Base-by-base conservation (phyloP, 2,797 vertebrate species). In the Harpagifer antarcticus region DNA sequence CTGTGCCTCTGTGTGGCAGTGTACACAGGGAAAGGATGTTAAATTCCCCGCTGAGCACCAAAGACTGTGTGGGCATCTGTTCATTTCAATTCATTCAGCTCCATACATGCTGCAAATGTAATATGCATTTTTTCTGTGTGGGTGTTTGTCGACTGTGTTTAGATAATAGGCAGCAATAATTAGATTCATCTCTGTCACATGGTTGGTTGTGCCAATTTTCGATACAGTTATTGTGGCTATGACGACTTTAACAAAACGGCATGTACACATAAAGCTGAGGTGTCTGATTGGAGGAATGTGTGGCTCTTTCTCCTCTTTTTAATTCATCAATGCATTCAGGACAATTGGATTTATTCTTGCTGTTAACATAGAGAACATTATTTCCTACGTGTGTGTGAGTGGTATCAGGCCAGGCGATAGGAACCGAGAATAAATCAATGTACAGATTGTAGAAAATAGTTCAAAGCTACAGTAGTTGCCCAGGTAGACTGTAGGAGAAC, bases 111-210 rank as follows among this genome's bases (percentile, higher is more conserved):
- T 66, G 50, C 1, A 68, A 86, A 89, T 86, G 54, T 57, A 76
- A 80, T 72, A 72, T 69, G 59, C 60, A 43, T 68, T 52, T 64
- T 64, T 61, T 73, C 44, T 72, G 44, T 70, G 76, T 83, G 83
- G 74, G 65, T 64, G 87, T 76, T 71, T 77, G 68, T 68, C 40
- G 14, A 61, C 72, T 63, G 76, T 83, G 66, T 76, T 33, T 19
- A 65, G 60, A 88, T 86, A 81, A 90, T 79, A 40, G 72, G 55
- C 66, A 68, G 63, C 62, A 71, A 72, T 88, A 87, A 91, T 91
- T 83, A 78, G 64, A 77, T 82, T 81, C 44, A 81, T 82, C 69
- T 75, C 58, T 79, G 80, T 76, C 79, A 76, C 67, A 81, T 37
- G 37, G 68, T 55, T 37, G 37, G 68, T 55, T 2, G 68, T 78